These are phyloP conservation scores for Poliocrania exsul DNA, from an alignment of 2,797 vertebrate species.

Conservation along the genomic window DNA sequence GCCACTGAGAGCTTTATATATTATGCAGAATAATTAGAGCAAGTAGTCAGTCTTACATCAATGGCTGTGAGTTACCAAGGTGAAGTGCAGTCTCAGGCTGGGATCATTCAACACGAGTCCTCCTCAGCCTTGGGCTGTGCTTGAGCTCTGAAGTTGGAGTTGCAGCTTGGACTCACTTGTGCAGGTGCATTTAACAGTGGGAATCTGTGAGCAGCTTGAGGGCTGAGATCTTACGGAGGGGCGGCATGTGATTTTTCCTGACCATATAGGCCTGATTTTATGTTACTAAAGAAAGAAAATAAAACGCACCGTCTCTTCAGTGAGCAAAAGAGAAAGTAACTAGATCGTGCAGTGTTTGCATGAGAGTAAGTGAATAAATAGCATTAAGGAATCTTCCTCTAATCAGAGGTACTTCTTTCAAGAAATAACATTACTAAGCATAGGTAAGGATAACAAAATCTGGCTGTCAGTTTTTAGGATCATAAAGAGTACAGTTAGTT, in stretches of 20 bases:
- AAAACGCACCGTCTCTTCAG: background rate
- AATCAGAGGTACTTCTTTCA: background rate
- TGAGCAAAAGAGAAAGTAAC: background rate
- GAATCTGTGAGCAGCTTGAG: background rate
- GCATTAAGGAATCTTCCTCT: background rate
- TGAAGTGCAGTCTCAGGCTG: background rate
- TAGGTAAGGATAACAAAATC: background rate
- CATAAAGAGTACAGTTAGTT: background rate
- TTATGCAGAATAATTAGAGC: background rate
- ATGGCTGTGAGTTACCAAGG: background rate
- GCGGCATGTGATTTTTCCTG: background rate
- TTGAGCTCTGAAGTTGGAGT: fast-evolving
- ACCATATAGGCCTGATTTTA: background rate
- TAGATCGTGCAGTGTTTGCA: background rate
- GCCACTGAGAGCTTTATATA: background rate
- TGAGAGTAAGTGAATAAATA: background rate
- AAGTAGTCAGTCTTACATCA: background rate
- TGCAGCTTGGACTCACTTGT: background rate
- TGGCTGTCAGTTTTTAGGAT: background rate
- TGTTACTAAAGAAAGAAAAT: background rate
- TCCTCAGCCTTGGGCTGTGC: background rate
- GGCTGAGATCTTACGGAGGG: background rate
- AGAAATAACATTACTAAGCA: background rate
- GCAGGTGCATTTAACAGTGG: background rate
- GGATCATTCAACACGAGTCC: background rate